Evolutionary conservation across 2,113 vertebrate species (phyloP).

Genomic region (Nycticryphes semicollaris): DNA sequence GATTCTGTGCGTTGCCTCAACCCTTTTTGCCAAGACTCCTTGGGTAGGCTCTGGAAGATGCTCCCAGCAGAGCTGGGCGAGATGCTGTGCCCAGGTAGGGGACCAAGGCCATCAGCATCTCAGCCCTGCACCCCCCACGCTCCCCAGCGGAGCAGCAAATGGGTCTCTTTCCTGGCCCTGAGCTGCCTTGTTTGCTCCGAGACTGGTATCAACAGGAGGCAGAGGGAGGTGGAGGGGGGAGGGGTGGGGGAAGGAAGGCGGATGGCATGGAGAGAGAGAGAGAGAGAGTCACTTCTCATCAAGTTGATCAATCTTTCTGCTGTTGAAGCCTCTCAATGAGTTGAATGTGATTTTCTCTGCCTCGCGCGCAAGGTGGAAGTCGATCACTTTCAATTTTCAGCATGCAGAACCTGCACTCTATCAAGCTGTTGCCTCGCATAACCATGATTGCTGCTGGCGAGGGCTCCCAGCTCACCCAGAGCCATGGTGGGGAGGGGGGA

Average conservation of each 20-base stretch:
- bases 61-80: neutral
- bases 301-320: conserved; percentile 70
- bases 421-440: conserved; percentile 54
- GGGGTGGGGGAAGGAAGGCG: neutral
- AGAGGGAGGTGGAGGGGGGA: neutral
- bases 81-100: neutral
- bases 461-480: neutral
- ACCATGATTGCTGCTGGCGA: neutral
- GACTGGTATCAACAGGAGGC: neutral
- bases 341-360: conserved; percentile 70
- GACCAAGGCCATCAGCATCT: neutral
- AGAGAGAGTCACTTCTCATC: conserved; percentile 52
- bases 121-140: fast-evolving
- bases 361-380: conserved; percentile 42
- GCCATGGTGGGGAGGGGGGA: neutral
- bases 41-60: neutral
- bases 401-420: conserved; percentile 22
- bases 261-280: neutral
- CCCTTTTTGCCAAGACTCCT: neutral
- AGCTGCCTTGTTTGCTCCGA: neutral
- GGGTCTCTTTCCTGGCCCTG: neutral
- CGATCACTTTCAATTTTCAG: conserved; percentile 71
- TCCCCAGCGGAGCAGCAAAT: neutral
- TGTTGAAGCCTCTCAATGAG: conserved; percentile 66
- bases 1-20: neutral